Evolutionary conservation across 2,113 vertebrate species (phyloP), one percentile per base, ranked within the genome.

Genomic region (Haemorhous mexicanus): DNA sequence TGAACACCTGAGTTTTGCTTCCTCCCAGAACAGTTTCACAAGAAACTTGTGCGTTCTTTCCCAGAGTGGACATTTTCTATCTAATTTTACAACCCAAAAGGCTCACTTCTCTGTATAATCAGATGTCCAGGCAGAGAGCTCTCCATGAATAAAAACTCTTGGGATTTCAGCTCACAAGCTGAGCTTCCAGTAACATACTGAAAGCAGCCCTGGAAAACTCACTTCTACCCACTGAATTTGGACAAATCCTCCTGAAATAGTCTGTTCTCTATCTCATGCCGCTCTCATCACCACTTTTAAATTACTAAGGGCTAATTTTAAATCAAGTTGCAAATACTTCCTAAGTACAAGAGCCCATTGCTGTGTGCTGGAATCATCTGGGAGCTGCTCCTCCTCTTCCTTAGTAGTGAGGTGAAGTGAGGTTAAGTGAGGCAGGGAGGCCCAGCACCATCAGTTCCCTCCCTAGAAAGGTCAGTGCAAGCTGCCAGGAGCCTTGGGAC

Each of bases 251-350:
- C 23, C 33, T 21, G 6, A 75, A 84, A 49, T 9, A 81, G 6
- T 30, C 41, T 77, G 67, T 49, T 87, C 52, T 68, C 67, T 90
- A 44, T 95, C 50, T 97, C 13, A 6, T 93, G 74, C 87, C 82
- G 46, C 83, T 92, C 63, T 62, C 20, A 41, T 96, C 56, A 61
- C 62, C 46, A 50, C 74, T 78, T 97, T 96, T 33, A 75, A 78
- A 78, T 95, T 97, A 87, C 55, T 95, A 90, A 91, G 56, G 82
- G 80, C 49, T 95, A 87, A 94, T 93, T 97, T 85, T 85, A 82
- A 89, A 82, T 82, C 4, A 4, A 75, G 20, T 84, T 80, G 35
- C 93, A 91, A 94, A 95, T 92, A 83, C 76, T 96, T 95, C 89
- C 72, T 75, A 96, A 93, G 87, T 89, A 72, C 13, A 75, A 87